Conservation (phyloP, 1,140 invertebrate genomes). For the Thaumatotibia leucotreta region DNA sequence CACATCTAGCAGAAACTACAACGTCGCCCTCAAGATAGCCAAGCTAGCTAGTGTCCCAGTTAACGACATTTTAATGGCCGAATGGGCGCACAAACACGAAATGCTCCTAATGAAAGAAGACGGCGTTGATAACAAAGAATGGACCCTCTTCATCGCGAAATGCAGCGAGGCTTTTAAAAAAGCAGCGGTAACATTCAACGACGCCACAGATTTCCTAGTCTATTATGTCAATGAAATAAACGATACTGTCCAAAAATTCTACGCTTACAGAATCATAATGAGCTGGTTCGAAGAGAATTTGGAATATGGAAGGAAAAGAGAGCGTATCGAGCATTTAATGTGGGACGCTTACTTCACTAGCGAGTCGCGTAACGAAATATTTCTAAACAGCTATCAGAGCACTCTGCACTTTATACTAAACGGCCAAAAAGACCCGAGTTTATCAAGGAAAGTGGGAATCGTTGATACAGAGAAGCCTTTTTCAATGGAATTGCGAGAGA, state of each 20-base stretch:
- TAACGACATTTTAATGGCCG: slow-evolving; percentile 73
- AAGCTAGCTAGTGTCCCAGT: slow-evolving; percentile 67
- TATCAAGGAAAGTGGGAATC: slow-evolving; percentile 38
- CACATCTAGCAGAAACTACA: slow-evolving; percentile 70
- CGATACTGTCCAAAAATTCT: slow-evolving; percentile 70
- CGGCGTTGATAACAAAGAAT: slow-evolving; percentile 48
- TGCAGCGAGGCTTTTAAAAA: slow-evolving; percentile 78
- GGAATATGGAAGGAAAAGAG: slow-evolving; percentile 54
- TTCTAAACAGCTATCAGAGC: slow-evolving; percentile 52
- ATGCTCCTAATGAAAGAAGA: slow-evolving; percentile 44
- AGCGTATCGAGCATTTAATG: slow-evolving; percentile 76
- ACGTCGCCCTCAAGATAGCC: slow-evolving; percentile 77
- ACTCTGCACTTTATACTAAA: slow-evolving; percentile 57
- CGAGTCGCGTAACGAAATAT: slow-evolving; percentile 41
- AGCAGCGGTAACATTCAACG: slow-evolving; percentile 72
- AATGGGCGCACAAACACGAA: slow-evolving; percentile 72
- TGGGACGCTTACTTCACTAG: slow-evolving; percentile 70
- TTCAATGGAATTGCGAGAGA: slow-evolving; percentile 57
- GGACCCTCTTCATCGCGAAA: slow-evolving; percentile 75
- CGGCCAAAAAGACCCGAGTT: slow-evolving; percentile 48
- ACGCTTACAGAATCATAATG: slow-evolving; percentile 74
- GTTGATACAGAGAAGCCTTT: slow-evolving; percentile 48
- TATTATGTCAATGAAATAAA: slow-evolving; percentile 70
- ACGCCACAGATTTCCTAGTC: slow-evolving; percentile 77
- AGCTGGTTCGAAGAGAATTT: slow-evolving; percentile 74